Base-by-base conservation (phyloP, 2,888 invertebrate species). In the Drosophila nigricruria region DNA sequence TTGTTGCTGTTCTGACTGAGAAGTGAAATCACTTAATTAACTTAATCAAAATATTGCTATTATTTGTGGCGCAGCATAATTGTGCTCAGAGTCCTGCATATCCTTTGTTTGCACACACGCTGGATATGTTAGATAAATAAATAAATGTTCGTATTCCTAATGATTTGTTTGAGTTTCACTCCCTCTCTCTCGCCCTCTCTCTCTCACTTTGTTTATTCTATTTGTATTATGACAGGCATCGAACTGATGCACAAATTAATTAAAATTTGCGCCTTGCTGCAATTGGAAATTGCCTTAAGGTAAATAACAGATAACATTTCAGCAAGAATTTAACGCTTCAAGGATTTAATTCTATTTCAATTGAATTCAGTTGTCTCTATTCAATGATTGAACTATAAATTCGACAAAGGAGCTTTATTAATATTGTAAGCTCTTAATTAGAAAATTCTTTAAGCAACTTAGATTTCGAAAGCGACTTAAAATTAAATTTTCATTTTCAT, bases 41-140 rank as follows among this genome's bases (percentile, higher is more conserved):
- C 72, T 88, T 87, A 88, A 87, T 87, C 87, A 89, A 89, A 89
- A 88, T 88, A 83, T 85, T 79, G 83, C 83, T 52, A 88, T 89
- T 77, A 89, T 85, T 64, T 56, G 66, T 38, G 77, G 52, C 73
- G 56, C 49, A 50, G 36, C 56, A 70, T 63, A 73, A 73, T 61
- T 56, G 54, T 47, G 50, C 50, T 43, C 52, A 53, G 56, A 53
- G 52, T 56, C 42, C 64, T 64, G 62, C 47, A 64, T 54, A 49
- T 54, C 36, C 47, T 45, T 77, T 86, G 78, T 67, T 81, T 87
- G 73, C 50, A 47, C 40, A 59, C 53, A 64, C 49, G 57, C 25
- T 45, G 61, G 49, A 79, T 68, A 75, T 56, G 71, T 62, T 75
- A 61, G 67, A 71, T 72, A 78, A 68, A 78, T 73, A 78, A 63